phyloP scores from a whole-genome alignment of 2,113 vertebrate species.

The Hippocampus abdominalis region DNA sequence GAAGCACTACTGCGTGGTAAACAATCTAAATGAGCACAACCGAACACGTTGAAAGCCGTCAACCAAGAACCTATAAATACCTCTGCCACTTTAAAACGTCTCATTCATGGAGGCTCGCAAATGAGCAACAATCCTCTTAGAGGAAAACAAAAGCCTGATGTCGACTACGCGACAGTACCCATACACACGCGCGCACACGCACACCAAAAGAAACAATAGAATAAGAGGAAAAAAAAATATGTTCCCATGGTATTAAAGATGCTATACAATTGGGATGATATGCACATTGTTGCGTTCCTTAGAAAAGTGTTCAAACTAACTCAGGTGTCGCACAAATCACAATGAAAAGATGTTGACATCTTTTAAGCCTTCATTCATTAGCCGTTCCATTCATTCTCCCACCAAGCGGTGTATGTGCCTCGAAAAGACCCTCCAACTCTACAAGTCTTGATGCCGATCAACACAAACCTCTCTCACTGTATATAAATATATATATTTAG shows the following conservation, averaged over 20 bases:
- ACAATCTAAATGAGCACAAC: constrained; percentile 99
- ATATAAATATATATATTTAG: constrained; percentile 44
- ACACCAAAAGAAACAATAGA: constrained; percentile 64
- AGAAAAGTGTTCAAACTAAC: constrained; percentile 50
- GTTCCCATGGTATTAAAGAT: constrained; percentile 94
- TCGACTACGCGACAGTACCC: constrained; percentile 94
- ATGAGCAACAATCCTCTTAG: constrained; percentile 99
- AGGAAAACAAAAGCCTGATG: constrained; percentile 99
- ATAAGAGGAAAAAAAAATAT: constrained; percentile 71
- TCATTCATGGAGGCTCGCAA: constrained; percentile 98
- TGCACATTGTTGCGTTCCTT: constrained; percentile 85
- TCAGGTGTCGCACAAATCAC: constrained; percentile 74
- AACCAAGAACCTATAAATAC: constrained; percentile 99
- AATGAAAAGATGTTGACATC: constrained; percentile 74
- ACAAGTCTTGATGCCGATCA: constrained; percentile 72
- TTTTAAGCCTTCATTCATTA: constrained; percentile 70
- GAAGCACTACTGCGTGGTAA: constrained; percentile 98
- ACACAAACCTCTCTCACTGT: constrained; percentile 72
- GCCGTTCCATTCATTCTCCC: constrained; percentile 76
- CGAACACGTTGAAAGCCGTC: constrained; percentile 86
- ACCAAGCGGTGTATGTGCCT: constrained; percentile 41
- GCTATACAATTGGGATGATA: constrained; percentile 98
- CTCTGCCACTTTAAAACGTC: constrained; percentile 87
- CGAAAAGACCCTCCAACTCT: constrained; percentile 70
- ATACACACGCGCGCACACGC: constrained; percentile 76